These are phyloP conservation scores for Delia radicum DNA, from an alignment of 1,140 invertebrate species.

Conservation along the genomic window DNA sequence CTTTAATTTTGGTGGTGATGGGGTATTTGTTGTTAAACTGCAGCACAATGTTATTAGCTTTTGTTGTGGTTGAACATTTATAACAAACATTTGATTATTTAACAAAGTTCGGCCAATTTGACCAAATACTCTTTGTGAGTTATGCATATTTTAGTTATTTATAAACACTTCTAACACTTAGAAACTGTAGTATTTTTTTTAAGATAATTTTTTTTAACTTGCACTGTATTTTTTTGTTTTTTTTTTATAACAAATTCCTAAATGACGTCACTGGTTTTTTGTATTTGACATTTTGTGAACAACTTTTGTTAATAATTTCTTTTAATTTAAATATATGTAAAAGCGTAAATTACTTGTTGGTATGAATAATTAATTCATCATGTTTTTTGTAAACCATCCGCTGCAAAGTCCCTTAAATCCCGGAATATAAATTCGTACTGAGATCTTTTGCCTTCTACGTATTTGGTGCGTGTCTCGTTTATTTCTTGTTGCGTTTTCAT, in stretches of 20 bases:
- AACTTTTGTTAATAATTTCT: background rate
- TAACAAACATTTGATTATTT: background rate
- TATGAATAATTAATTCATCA: background rate
- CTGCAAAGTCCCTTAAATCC: background rate
- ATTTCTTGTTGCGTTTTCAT: background rate
- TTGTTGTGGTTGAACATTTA: constrained; percentile 5
- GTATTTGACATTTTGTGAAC: background rate
- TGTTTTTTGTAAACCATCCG: background rate
- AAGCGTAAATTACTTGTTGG: background rate
- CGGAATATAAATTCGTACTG: background rate
- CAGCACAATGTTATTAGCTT: background rate
- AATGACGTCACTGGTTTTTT: background rate
- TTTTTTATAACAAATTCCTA: background rate
- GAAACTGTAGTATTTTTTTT: too few relatives aligned
- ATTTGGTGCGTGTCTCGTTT: background rate
- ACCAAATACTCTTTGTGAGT: background rate
- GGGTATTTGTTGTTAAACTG: background rate
- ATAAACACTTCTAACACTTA: background rate
- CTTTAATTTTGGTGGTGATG: background rate
- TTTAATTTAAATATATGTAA: background rate
- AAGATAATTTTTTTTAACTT: background rate
- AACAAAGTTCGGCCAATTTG: constrained; percentile 18
- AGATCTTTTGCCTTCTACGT: background rate
- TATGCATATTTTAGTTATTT: constrained; percentile 9
- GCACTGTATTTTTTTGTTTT: background rate